Evolutionary conservation across 2,888 invertebrate species (phyloP), one percentile per base, ranked within the genome.

Genomic region (Eupithecia vulgata): DNA sequence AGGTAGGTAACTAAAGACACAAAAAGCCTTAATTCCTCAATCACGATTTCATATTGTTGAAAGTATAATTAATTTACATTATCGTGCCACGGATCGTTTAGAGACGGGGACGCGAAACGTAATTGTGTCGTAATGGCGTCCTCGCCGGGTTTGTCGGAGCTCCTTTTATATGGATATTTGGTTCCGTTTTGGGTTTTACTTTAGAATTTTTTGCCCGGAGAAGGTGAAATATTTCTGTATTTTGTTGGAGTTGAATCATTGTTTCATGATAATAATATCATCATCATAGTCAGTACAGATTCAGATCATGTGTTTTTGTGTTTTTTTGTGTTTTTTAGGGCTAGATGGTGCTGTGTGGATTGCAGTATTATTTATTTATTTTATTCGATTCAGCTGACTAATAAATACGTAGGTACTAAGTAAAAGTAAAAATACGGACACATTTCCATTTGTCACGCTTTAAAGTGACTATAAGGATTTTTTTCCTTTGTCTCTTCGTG

Each of bases 41-140:
- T 62, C 59, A 62, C 62, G 59, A 45, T 68, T 59, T 17, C 30
- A 40, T 42, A 67, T 57, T 74, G 74, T 74, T 71, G 86, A 89
- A 57, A 91, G 91, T 89, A 90, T 89, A 91, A 91, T 93, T 92
- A 92, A 92, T 93, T 91, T 89, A 90, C 90, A 88, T 89, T 87
- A 90, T 88, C 88, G 86, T 84, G 84, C 78, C 70, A 68, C 73
- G 70, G 71, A 71, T 74, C 76, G 77, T 76, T 73, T 79, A 78
- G 80, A 81, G 78, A 78, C 67, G 71, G 71, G 72, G 79, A 73
- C 79, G 81, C 81, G 83, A 84, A 78, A 80, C 82, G 83, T 80
- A 85, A 80, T 30, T 66, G 68, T 57, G 35, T 34, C 62, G 35
- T 62, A 64, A 64, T 37, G 64, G 37, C 64, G 64, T 37, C 64